Evolutionary conservation across 2,113 vertebrate species (phyloP).

Genomic region (Fukomys damarensis): DNA sequence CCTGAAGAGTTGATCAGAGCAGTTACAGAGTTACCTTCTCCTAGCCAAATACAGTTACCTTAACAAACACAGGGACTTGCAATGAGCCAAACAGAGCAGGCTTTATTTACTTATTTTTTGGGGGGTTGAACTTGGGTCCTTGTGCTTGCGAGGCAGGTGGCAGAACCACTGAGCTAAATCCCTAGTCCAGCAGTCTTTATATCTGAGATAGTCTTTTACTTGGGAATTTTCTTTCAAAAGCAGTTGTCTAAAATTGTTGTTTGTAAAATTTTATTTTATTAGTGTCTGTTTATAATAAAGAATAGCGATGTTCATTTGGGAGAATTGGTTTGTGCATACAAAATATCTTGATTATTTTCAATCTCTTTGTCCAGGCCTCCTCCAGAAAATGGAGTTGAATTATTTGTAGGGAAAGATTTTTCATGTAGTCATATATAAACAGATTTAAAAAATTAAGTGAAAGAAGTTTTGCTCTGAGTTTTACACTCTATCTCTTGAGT

Average conservation of each 20-base stretch:
- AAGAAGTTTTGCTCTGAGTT: neutral
- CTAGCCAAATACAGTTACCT: slow-evolving; percentile 5
- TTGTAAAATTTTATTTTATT: neutral
- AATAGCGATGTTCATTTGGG: neutral
- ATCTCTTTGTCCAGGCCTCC: neutral
- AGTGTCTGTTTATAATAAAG: neutral
- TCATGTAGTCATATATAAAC: neutral
- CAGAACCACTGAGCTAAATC: too few species aligned
- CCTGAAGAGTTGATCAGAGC: neutral
- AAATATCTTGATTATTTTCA: neutral
- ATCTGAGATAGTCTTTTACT: neutral
- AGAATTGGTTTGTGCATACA: neutral
- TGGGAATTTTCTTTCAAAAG: slow-evolving; percentile 46
- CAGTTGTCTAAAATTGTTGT: neutral
- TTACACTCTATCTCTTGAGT: neutral
- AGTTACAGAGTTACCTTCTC: neutral
- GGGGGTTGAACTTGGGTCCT: too few species aligned
- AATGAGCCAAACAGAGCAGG: neutral
- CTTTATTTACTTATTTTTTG: too few species aligned
- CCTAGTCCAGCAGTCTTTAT: slow-evolving; percentile 18
- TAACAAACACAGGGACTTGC: slow-evolving; percentile 12
- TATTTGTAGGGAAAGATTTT: neutral
- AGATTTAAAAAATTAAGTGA: neutral
- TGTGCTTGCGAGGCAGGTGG: too few species aligned
- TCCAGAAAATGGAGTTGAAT: slow-evolving; percentile 20